Evolutionary conservation across 2,113 vertebrate genomes (phyloP).

Genomic region (Dasyprocta punctata): DNA sequence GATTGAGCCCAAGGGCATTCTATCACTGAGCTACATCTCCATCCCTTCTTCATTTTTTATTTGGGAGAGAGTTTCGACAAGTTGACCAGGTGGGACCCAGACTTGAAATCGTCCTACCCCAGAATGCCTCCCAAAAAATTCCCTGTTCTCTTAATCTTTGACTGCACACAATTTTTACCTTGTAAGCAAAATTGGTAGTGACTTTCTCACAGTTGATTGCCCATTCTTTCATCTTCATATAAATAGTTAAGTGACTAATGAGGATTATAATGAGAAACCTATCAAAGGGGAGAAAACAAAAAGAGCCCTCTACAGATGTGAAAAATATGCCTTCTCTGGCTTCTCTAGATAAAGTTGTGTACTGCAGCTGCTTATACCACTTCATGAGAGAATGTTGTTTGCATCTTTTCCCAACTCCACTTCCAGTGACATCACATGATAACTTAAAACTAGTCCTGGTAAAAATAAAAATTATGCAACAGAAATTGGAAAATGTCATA

Average conservation of each 20-base stretch:
- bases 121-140: neutral
- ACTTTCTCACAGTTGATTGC: neutral
- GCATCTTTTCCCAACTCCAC: neutral
- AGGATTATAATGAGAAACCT: neutral
- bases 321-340: neutral
- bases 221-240: neutral
- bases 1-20: too few species aligned
- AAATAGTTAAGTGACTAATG: neutral
- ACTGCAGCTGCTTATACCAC: neutral
- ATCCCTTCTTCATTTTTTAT: too few species aligned
- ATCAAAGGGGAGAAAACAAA: neutral
- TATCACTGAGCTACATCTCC: too few species aligned
- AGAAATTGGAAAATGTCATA: neutral
- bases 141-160: neutral
- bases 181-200: neutral
- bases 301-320: neutral
- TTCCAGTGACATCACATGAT: neutral
- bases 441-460: neutral
- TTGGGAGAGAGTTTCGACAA: too few species aligned
- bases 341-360: neutral
- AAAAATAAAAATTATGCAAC: neutral
- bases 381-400: neutral
- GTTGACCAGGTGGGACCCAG: too few species aligned
- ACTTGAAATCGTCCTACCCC: neutral
- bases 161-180: neutral